Base-by-base conservation (phyloP, 2,888 invertebrate species). In the Steinernema hermaphroditum region DNA sequence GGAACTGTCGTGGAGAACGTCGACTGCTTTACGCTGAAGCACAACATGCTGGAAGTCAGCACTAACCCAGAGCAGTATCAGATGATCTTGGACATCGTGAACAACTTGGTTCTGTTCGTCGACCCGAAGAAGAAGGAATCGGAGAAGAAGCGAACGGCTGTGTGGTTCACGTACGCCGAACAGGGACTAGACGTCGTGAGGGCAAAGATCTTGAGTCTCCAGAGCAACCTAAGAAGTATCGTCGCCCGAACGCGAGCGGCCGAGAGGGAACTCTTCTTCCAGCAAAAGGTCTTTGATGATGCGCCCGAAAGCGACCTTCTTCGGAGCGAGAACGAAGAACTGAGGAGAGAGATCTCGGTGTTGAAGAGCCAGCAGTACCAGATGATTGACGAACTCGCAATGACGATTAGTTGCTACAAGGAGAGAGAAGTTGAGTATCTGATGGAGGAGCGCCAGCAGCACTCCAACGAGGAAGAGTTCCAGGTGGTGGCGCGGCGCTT, bases 11-110 rank as follows among this genome's bases (percentile, higher is more conserved):
- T 91, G 78, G 92, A 93, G 82, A 92, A 93, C 75, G 94, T 94
- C 62, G 96, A 98, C 89, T 94, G 95, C 1, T 96, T 98, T 87
- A 96, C 96, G 0, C 90, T 98, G 69, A 94, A 96, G 92, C 98
- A 98, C 89, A 94, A 98, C 87, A 97, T 97, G 89, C 90, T 98
- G 43, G 95, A 96, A 87, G 94, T 96, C n/a, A 69, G 76, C 74
- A 79, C 80, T 34, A 78, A 78, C 41, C 72, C 81, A n/a, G 78
- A 78, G 24, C 80, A 82, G 70, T 82, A 79, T 50, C 81, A 80
- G 41, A 96, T 97, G 94, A 91, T 98, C 46, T 89, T 98, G 83
- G 98, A 98, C 88, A 93, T 98, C 81, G 93, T 99, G 1, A 98
- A 99, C 89, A 96, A 97, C 89, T 90, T 99, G 37, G 89, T 98